A percentile compares a stretch with the other conserved stretches of the same genome.
Conservation (phyloP, 2,113 vertebrate species). For the Merops nubicus region DNA sequence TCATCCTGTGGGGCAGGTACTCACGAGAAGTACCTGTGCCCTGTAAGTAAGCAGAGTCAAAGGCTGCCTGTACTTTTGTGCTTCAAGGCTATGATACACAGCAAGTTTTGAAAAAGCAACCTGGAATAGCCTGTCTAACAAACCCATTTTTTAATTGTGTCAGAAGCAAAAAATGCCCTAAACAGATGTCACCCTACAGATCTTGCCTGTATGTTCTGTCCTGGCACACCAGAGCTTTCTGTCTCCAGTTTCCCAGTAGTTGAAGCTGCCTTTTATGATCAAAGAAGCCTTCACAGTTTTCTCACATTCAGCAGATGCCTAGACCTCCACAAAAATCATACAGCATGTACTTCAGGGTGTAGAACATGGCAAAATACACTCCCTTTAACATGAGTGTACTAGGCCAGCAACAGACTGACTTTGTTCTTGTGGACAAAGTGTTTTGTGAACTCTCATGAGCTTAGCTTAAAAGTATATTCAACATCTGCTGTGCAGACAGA, state of each 20-base stretch:
- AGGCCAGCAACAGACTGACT: neutral
- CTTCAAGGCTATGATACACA: neutral
- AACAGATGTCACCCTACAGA: neutral
- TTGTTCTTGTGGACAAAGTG: neutral
- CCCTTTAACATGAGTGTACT: neutral
- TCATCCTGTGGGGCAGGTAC: neutral
- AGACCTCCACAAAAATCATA: neutral
- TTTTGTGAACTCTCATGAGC: neutral
- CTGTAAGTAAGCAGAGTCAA: neutral
- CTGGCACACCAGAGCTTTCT: neutral
- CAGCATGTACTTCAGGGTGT: neutral
- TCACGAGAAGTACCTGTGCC: neutral
- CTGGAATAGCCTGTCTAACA: neutral
- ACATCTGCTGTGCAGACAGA: conserved; percentile 40
- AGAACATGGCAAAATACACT: neutral
- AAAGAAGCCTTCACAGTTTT: neutral
- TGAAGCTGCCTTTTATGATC: neutral
- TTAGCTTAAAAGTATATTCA: neutral
- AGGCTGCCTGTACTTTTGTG: neutral
- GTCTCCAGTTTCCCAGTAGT: neutral
- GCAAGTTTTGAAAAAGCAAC: neutral
- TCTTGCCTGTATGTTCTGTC: neutral
- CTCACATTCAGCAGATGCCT: neutral
- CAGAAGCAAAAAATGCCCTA: neutral
- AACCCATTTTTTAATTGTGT: neutral